Conservation (phyloP, 2,113 vertebrate species). For the Phyllostomus hastatus region DNA sequence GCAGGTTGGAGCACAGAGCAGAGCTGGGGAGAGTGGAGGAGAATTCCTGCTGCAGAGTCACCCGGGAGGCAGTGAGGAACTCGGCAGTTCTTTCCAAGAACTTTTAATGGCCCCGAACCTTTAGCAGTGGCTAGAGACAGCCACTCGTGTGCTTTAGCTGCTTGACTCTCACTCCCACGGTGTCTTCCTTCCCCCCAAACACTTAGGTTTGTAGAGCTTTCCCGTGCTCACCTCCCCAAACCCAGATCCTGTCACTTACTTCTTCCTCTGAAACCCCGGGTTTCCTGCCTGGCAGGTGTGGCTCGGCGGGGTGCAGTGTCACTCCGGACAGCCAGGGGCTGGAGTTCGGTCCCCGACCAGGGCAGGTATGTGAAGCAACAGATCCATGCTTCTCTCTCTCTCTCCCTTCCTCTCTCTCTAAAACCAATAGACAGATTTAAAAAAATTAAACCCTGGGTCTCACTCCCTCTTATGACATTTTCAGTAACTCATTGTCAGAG, state of each 20-base stretch:
- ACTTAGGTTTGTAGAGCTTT: background rate
- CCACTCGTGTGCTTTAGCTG: background rate
- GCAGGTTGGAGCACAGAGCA: slow-evolving; percentile 72
- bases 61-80: slow-evolving; percentile 44
- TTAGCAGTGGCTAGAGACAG: background rate
- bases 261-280: too few species aligned
- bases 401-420: too few species aligned
- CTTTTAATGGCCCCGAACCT: background rate
- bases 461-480: background rate
- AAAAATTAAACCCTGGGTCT: background rate
- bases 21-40: slow-evolving; percentile 68
- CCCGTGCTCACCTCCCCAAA: background rate
- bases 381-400: background rate
- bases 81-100: background rate
- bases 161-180: background rate
- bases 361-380: too few species aligned
- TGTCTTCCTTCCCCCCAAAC: background rate
- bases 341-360: too few species aligned
- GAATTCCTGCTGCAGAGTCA: slow-evolving; percentile 37
- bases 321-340: too few species aligned
- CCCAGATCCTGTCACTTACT: background rate
- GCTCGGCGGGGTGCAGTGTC: too few species aligned
- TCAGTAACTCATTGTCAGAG: background rate
- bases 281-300: too few species aligned
- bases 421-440: too few species aligned